These are phyloP conservation scores for Ctenoplectra terminalis DNA, from an alignment of 1,140 invertebrate genomes.

Conservation along the genomic window DNA sequence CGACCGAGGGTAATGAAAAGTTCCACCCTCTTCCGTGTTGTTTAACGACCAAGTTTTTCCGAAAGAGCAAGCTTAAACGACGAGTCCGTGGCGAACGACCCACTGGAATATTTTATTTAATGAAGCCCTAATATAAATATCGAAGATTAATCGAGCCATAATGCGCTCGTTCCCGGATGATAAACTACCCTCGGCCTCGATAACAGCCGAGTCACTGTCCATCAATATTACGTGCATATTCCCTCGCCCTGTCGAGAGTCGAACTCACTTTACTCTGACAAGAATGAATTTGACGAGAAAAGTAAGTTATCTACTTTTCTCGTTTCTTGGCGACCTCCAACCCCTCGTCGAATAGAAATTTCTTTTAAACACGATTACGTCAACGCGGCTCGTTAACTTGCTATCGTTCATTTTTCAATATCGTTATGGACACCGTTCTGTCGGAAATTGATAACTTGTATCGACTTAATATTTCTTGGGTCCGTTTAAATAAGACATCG, in stretches of 20 bases:
- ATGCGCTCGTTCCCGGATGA: conserved; percentile 75
- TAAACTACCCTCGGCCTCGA: conserved; percentile 70
- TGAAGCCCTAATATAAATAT: conserved; percentile 78
- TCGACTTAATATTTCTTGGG: neutral
- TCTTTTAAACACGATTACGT: conserved; percentile 62
- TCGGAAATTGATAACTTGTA: neutral
- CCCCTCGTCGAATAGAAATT: conserved; percentile 52
- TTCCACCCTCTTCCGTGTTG: conserved; percentile 27
- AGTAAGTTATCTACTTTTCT: conserved; percentile 69
- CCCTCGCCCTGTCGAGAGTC: conserved; percentile 39
- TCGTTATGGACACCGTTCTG: conserved; percentile 38
- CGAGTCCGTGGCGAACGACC: neutral
- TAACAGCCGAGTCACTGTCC: conserved; percentile 76
- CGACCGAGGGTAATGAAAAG: conserved; percentile 49
- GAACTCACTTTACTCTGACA: conserved; percentile 63
- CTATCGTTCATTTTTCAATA: conserved; percentile 55
- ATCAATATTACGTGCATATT: conserved; percentile 73
- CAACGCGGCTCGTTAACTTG: conserved; percentile 56
- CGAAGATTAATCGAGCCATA: conserved; percentile 79
- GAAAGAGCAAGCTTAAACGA: conserved; percentile 11
- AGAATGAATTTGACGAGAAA: conserved; percentile 62
- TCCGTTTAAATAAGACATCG: too few relatives aligned
- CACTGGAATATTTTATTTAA: conserved; percentile 70
- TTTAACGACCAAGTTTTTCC: conserved; percentile 23
- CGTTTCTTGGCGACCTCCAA: conserved; percentile 21